phyloP scores from a whole-genome alignment of 1,140 invertebrate genomes.

The Heliconius hewitsoni region DNA sequence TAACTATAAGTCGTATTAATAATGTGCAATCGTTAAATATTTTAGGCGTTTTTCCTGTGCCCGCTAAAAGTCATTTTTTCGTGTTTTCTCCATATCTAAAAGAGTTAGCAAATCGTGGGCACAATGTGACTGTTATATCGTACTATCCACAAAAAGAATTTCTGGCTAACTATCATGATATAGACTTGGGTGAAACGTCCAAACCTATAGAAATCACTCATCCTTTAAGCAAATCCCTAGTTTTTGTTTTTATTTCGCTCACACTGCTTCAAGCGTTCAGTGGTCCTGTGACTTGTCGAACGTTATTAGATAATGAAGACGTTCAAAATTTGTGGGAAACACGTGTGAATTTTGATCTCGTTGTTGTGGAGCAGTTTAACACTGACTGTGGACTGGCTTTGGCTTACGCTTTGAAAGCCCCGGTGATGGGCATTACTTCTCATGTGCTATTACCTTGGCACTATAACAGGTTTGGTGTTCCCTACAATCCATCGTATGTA shows the following conservation, averaged over 20 bases:
- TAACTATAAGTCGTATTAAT: slow-evolving; percentile 4
- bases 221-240: slow-evolving; percentile 45
- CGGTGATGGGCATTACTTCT: slow-evolving; percentile 83
- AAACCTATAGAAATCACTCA: slow-evolving; percentile 49
- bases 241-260: slow-evolving; percentile 14
- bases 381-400: slow-evolving; percentile 85
- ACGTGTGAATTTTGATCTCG: slow-evolving; percentile 83
- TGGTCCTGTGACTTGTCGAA: slow-evolving; percentile 63
- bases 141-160: slow-evolving; percentile 82
- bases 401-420: slow-evolving; percentile 83
- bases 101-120: slow-evolving; percentile 84
- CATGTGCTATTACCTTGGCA: slow-evolving; percentile 83
- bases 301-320: slow-evolving; percentile 63
- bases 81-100: slow-evolving; percentile 85
- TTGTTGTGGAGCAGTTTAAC: slow-evolving; percentile 86
- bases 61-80: slow-evolving; percentile 87
- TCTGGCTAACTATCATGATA: slow-evolving; percentile 83
- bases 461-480: slow-evolving; percentile 80
- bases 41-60: slow-evolving; percentile 85
- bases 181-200: slow-evolving; percentile 68
- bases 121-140: slow-evolving; percentile 87
- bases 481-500: slow-evolving; percentile 82
- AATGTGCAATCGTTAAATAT: slow-evolving; percentile 74
- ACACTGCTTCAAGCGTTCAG: slow-evolving; percentile 18
- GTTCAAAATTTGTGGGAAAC: slow-evolving; percentile 71